Conservation (phyloP, 23 tunicate species). For the Halocynthia aurantium region DNA sequence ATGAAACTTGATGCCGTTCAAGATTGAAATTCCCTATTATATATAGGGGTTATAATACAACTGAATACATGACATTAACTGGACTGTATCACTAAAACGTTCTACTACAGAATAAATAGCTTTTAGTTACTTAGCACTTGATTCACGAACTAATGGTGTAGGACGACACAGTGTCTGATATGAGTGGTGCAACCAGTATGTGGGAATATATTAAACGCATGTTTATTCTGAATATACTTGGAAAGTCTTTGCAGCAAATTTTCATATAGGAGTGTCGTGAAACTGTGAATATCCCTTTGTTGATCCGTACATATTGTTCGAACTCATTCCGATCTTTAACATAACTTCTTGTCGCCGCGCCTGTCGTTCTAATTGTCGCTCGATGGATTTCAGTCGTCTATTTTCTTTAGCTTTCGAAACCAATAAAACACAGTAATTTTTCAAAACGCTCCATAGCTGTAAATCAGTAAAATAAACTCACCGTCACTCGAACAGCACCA, state of each 20-base stretch:
- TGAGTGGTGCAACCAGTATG: too few relatives aligned
- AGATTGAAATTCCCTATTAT: too few relatives aligned
- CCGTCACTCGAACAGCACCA: background rate
- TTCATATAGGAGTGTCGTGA: slow-evolving; percentile 2
- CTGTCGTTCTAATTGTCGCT: slow-evolving; percentile 15
- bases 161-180: too few relatives aligned
- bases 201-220: too few relatives aligned
- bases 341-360: slow-evolving; percentile 15
- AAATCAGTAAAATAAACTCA: slow-evolving; percentile 5
- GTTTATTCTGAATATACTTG: too few relatives aligned
- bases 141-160: too few relatives aligned
- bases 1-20: too few relatives aligned
- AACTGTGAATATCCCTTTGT: slow-evolving; percentile 19
- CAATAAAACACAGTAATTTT: background rate
- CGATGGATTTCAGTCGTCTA: background rate
- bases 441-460: background rate
- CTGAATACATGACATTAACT: too few relatives aligned
- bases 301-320: slow-evolving; percentile 3
- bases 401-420: background rate
- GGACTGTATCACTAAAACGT: too few relatives aligned
- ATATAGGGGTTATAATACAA: too few relatives aligned
- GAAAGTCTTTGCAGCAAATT: background rate
- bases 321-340: slow-evolving; percentile 5
- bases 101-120: too few relatives aligned
- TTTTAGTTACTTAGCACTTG: too few relatives aligned